These are phyloP conservation scores for Hydra vulgaris DNA, from an alignment of 30 jellyfish, hydroid and myxozoan genomes.

Conservation along the genomic window DNA sequence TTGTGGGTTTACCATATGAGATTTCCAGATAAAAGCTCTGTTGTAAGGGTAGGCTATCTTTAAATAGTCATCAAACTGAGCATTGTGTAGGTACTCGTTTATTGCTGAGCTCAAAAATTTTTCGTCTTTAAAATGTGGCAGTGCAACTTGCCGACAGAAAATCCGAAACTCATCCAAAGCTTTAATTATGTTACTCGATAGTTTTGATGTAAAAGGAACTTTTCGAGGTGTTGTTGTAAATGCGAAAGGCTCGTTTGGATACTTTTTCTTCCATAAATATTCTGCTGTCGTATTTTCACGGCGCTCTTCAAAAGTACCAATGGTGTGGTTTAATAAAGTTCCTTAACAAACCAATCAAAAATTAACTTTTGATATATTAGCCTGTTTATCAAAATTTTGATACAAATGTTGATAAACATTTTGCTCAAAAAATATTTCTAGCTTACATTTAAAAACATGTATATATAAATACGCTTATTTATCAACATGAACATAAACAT, in stretches of 20 bases:
- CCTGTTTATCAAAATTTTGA: too few species aligned
- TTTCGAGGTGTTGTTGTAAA: background rate
- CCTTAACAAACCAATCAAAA: background rate
- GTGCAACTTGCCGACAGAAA: conserved; percentile 23
- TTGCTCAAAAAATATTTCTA: too few species aligned
- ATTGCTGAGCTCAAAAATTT: conserved; percentile 10
- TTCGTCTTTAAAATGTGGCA: conserved; percentile 23
- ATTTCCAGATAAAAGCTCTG: conserved; percentile 27
- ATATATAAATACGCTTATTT: too few species aligned
- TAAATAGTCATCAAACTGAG: conserved; percentile 14
- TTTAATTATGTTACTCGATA: background rate
- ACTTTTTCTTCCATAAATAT: conserved; percentile 15
- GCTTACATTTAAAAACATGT: too few species aligned
- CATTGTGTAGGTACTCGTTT: conserved; percentile 2
- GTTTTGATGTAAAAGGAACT: conserved; percentile 6
- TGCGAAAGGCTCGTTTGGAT: conserved; percentile 4
- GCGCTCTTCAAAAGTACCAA: conserved; percentile 13
- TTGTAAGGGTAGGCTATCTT: conserved; percentile 27
- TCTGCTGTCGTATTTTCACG: background rate
- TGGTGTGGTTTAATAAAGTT: background rate
- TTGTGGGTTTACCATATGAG: conserved; percentile 27
- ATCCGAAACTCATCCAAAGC: conserved; percentile 22
- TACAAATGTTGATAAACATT: too few species aligned
- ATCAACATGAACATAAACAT: too few species aligned
- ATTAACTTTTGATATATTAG: too few species aligned